Percentiles rank a stretch among this genome's conserved stretches.
Evolutionary conservation across 1,140 invertebrate species (phyloP).

Genomic region (Drosophila malerkotliana): DNA sequence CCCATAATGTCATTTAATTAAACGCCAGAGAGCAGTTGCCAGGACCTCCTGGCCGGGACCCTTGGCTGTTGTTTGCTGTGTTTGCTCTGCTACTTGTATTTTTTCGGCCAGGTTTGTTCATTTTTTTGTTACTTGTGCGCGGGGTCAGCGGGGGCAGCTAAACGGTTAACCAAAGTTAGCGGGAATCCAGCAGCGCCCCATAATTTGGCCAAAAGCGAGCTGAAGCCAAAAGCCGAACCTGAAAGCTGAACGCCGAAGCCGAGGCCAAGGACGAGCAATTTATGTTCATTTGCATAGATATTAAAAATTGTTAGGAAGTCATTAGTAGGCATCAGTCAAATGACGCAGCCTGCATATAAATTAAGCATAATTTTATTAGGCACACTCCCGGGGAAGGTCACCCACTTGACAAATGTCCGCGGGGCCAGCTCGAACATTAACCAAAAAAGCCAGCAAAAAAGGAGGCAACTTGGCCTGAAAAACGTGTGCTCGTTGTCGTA

Average conservation of each 20-base stretch:
- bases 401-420: slow-evolving; percentile 63
- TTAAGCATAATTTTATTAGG: slow-evolving; percentile 82
- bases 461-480: slow-evolving; percentile 1
- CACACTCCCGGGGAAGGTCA: slow-evolving; percentile 55
- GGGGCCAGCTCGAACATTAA: slow-evolving; percentile 12
- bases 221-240: not conserved
- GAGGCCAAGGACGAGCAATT: slow-evolving; percentile 68
- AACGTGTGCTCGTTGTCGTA: slow-evolving; percentile 66
- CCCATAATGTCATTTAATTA: slow-evolving; percentile 82
- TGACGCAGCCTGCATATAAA: slow-evolving; percentile 82
- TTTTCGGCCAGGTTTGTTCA: slow-evolving; percentile 9
- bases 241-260: not conserved
- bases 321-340: slow-evolving; percentile 82
- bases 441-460: not conserved
- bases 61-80: slow-evolving; percentile 30
- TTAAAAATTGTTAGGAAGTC: slow-evolving; percentile 83
- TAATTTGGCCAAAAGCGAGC: slow-evolving; percentile 38
- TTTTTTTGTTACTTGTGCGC: slow-evolving; percentile 43
- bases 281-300: slow-evolving; percentile 83
- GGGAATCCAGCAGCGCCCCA: slow-evolving; percentile 29
- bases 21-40: slow-evolving; percentile 77
- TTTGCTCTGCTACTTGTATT: slow-evolving; percentile 23
- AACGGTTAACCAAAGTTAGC: slow-evolving; percentile 76
- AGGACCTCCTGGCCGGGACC: slow-evolving; percentile 17
- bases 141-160: slow-evolving; percentile 62